Base-by-base conservation (phyloP, 2,113 vertebrate species). In the Nothoprocta pentlandii region DNA sequence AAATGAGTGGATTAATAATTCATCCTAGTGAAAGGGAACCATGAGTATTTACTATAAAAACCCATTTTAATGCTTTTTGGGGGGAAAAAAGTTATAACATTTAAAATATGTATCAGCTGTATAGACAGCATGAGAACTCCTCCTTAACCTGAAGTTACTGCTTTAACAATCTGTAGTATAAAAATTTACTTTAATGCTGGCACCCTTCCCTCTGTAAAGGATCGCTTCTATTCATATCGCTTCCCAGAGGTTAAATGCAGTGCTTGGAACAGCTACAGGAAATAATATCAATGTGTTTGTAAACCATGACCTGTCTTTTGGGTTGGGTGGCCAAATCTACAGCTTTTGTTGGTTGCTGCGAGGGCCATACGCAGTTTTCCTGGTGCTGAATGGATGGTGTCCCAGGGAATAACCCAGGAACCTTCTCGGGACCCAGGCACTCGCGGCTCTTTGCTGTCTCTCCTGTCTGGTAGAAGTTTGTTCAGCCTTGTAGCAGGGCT, bases 221-320 rank as follows among this genome's bases (percentile, higher is more conserved):
- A 91, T 79, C 53, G 3, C 2, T 1, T 64, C 61, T 92, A 44
- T 96, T 95, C 91, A 49, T 92, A 46, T 63, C 51, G 2, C 69
- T 81, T 85, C 69, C 75, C 76, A 84, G 58, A 86, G 85, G 80
- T 80, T 88, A 93, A 95, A 83, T 88, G 61, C 39, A 84, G 80
- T 80, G 69, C 58, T 88, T 75, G 85, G 83, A 91, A 78, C 69
- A 42, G 56, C 58, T 49, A 15, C 61, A 90, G 85, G 85, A 91
- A 94, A 95, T 82, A 87, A 82, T 36, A 69, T 28, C 75, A 5
- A 0, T 21, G 56, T 81, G 53, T 62, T 44, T 79, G 69, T 62
- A 47, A 78, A 77, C 54, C 16, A 2, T 80, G 44, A 83, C 47
- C 79, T 1, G 3, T 61, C 66, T 88, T 56, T 75, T 51, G 58